phyloP scores from a whole-genome alignment of 2,797 vertebrate genomes.

The Sciurus carolinensis region DNA sequence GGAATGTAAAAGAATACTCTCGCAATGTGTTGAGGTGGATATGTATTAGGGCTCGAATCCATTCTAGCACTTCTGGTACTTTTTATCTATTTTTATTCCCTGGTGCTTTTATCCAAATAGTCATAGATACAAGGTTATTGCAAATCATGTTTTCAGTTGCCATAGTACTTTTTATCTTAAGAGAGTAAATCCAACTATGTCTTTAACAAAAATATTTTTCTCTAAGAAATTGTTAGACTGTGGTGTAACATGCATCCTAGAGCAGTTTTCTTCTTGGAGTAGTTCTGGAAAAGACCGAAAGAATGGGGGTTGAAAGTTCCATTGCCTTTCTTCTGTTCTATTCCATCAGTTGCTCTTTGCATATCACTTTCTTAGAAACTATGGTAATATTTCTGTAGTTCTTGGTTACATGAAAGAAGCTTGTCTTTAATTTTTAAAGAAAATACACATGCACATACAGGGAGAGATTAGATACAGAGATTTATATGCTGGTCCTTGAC shows the following conservation, averaged over 20 bases:
- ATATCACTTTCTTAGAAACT: conserved; percentile 27
- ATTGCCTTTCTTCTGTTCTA: background rate
- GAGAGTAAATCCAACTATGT: conserved; percentile 54
- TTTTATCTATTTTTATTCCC: conserved; percentile 58
- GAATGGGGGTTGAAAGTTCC: background rate
- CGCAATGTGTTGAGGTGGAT: background rate
- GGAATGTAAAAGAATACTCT: conserved; percentile 32
- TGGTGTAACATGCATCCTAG: background rate
- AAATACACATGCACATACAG: background rate
- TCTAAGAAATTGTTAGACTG: conserved; percentile 38
- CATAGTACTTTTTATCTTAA: conserved; percentile 66
- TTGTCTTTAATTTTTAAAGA: conserved; percentile 42
- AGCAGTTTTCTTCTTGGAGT: background rate
- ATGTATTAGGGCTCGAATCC: conserved; percentile 26
- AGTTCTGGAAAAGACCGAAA: conserved; percentile 11
- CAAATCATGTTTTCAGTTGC: conserved; percentile 57
- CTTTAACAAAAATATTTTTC: conserved; percentile 41
- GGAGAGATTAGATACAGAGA: conserved; percentile 12
- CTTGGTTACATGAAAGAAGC: background rate
- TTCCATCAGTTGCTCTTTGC: background rate
- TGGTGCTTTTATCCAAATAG: conserved; percentile 54
- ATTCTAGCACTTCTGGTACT: background rate
- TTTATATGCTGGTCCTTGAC: background rate
- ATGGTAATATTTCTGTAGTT: conserved; percentile 10
- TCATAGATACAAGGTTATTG: conserved; percentile 47